Evolutionary conservation across 2,113 vertebrate species (phyloP), one percentile per base, ranked within the genome.

Genomic region (Elephantulus edwardii): DNA sequence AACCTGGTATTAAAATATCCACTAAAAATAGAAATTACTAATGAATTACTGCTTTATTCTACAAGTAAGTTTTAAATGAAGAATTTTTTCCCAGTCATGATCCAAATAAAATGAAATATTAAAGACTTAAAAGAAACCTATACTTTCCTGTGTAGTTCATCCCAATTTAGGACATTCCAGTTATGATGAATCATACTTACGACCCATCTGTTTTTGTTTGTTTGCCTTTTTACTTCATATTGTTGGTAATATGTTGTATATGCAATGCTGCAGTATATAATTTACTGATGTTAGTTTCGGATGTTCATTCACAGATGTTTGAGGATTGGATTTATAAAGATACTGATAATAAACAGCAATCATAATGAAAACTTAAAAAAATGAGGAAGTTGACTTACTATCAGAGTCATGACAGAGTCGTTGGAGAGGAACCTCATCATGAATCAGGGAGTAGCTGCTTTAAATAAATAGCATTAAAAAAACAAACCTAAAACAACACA

Each of bases 51-150:
- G 3, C 1, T 2, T 91, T 62, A 56, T 64, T 78, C 30, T 42
- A 74, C 42, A 52, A 4, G 4, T 40, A 2, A 66, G 89, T 62
- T 88, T 35, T 72, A 8, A 77, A n/a, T 14, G 50, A 77, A 62
- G 64, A 60, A n/a, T 13, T 38, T 74, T 19, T 40, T 60, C 78
- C 72, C 35, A 82, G 4, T 58, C 44, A 70, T 68, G 1, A 68
- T 83, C n/a, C 71, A 83, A 75, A 38, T 89, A 72, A 48, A 2
- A 89, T 83, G 60, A 89, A 68, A 62, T 76, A 85, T n/a, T 94
- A 4, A 54, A 33, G 26, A 58, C 81, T 48, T 68, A 6, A 83
- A 83, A 90, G 52, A 64, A 90, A 8, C 1, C 28, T 3, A 5
- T 62, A 17, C 75, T 79, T 86, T 0, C 35, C 28, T 68, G 30